Evolutionary conservation across 1,140 invertebrate species (phyloP), one percentile per base, ranked within the genome.

Genomic region (Heliothis virescens): DNA sequence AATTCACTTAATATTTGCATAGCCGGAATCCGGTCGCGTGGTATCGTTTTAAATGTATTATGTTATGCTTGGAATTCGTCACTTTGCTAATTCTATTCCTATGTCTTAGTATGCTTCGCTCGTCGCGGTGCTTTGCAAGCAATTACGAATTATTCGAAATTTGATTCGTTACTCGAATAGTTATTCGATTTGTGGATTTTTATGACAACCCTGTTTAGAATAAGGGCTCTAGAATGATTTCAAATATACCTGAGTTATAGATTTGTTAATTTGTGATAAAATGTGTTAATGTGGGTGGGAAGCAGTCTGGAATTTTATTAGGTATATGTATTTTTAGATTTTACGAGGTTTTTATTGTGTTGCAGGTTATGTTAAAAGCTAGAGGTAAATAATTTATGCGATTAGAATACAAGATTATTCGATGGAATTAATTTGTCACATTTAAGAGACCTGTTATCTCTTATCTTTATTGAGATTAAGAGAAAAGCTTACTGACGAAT

Each of bases 1-100:
- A 71, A 71, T 71, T 71, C 67, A 71, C 67, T 71, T 53, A 48
- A 67, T 71, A 71, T 71, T 71, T 71, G 67, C 67, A 71, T 53
- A 53, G 48, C 48, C 34, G 67, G 67, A 65, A 67, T 71, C 67
- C 67, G 67, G 67, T 71, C 67, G 67, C 67, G 48, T 71, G 67
- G 18, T 71, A 53, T 71, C 67, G 12, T 26, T 71, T 47, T 50
- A 52, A 71, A 71, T 52, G 47, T 69, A 67, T 71, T 71, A 71
- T 53, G 11, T 29, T 52, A 29, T 71, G 63, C 63, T 67, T 48
- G 63, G 63, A 67, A 71, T 71, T 71, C 48, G 18, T 71, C 48
- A 71, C 67, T 29, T 71, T 71, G 29, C 18, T 48, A 48, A 26
- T 29, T 26, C 29, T 16, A 26, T 69, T 53, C 21, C 12, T 53